These are phyloP conservation scores for Oscheius sp. DNA, from an alignment of 2,888 invertebrate species.

Conservation along the genomic window DNA sequence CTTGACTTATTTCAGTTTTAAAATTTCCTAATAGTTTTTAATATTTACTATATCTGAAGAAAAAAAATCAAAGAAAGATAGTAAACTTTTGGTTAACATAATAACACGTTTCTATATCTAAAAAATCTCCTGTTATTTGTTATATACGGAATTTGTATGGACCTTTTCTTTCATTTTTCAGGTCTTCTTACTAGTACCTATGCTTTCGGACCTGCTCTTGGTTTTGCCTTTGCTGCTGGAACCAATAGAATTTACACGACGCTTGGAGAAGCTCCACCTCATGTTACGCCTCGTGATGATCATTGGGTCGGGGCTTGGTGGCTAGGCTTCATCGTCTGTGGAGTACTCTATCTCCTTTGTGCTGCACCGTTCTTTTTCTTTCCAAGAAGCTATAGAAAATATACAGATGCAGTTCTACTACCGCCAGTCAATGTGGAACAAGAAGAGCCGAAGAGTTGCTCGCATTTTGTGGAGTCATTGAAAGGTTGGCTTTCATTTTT, in stretches of 20 bases:
- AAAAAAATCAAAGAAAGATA: too few relatives aligned
- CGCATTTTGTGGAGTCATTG: slow-evolving; percentile 13
- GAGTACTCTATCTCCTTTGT: slow-evolving; percentile 76
- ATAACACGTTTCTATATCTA: too few relatives aligned
- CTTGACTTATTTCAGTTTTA: not conserved
- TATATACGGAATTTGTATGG: slow-evolving; percentile 32
- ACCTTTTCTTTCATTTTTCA: slow-evolving; percentile 26
- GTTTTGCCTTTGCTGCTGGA: slow-evolving; percentile 57
- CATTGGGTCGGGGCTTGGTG: slow-evolving; percentile 84
- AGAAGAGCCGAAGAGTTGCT: slow-evolving; percentile 28
- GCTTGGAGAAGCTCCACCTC: slow-evolving; percentile 72
- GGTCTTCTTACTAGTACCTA: slow-evolving; percentile 64
- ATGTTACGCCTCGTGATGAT: slow-evolving; percentile 77
- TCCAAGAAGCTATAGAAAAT: slow-evolving; percentile 72
- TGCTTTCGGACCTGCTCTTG: slow-evolving; percentile 64
- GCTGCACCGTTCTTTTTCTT: slow-evolving; percentile 78
- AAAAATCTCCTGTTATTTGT: slow-evolving; percentile 28
- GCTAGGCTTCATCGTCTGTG: slow-evolving; percentile 77
- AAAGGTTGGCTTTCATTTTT: slow-evolving; percentile 5
- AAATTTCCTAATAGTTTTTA: slow-evolving; percentile 33
- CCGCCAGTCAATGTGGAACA: not conserved
- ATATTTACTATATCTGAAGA: too few relatives aligned
- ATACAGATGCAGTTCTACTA: slow-evolving; percentile 2
- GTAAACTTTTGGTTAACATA: too few relatives aligned
- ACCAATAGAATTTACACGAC: slow-evolving; percentile 57